Evolutionary conservation across 2,888 invertebrate genomes (phyloP).

Genomic region (Scaptomyza caliginosa): DNA sequence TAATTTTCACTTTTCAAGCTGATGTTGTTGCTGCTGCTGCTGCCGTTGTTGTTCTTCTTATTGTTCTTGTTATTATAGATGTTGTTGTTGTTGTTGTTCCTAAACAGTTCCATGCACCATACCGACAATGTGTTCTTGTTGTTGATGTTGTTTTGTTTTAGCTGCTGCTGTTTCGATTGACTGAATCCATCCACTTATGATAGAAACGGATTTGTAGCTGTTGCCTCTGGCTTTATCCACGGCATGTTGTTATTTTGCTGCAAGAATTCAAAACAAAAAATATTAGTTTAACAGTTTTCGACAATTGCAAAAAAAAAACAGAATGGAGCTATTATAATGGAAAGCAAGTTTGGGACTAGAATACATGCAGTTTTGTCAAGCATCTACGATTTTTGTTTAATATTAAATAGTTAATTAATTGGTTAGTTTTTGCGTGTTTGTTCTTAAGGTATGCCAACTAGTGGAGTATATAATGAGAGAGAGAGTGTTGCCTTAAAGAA

Average conservation of each 20-base stretch:
- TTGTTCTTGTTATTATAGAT: slow-evolving; percentile 23
- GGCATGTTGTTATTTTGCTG: slow-evolving; percentile 83
- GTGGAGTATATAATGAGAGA: slow-evolving; percentile 1
- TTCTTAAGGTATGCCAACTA: not conserved
- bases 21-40: slow-evolving; percentile 31
- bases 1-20: slow-evolving; percentile 46
- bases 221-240: slow-evolving; percentile 84
- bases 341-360: slow-evolving; percentile 43
- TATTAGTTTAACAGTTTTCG: slow-evolving; percentile 12
- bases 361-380: slow-evolving; percentile 56
- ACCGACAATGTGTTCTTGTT: slow-evolving; percentile 26
- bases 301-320: not conserved
- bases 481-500: slow-evolving; percentile 9
- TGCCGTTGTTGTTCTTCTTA: slow-evolving; percentile 27
- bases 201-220: slow-evolving; percentile 84
- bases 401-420: slow-evolving; percentile 24
- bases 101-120: slow-evolving; percentile 34
- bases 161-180: slow-evolving; percentile 32
- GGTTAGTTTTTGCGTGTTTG: slow-evolving; percentile 10
- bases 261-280: slow-evolving; percentile 36
- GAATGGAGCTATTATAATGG: slow-evolving; percentile 3
- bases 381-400: slow-evolving; percentile 11
- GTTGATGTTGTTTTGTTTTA: slow-evolving; percentile 28
- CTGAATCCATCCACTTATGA: slow-evolving; percentile 74
- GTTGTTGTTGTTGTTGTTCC: slow-evolving; percentile 24